Evolutionary conservation across 2,113 vertebrate species (phyloP), one percentile per base, ranked within the genome.

Genomic region (Elachura formosa): DNA sequence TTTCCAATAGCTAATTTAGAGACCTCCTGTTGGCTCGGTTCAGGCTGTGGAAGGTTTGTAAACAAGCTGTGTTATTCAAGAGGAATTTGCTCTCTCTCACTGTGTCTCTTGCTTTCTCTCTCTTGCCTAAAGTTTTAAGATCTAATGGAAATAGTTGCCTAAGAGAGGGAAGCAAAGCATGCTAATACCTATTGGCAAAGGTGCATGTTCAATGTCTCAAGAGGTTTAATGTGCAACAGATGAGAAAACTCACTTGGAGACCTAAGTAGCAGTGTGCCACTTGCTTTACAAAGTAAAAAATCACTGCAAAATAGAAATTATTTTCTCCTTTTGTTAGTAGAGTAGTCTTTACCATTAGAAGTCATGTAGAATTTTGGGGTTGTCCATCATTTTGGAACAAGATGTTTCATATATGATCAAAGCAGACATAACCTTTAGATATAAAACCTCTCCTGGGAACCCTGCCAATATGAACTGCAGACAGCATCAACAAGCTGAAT

Each of bases 1-100:
- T 97, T 96, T 88, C 84, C 93, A 94, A 83, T 55, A 90, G 87
- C 89, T 96, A 72, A 96, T 96, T 97, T 97, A 94, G 79, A 96
- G 84, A 84, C 66, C 86, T 96, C 94, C 84, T 2, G 13, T 81
- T 95, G 90, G 89, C 51, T 93, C 84, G 83, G 49, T 12, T 78
- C 84, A 94, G 93, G 87, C 96, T 89, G 63, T n/a, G 23, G 76
- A 90, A 96, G 83, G 83, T 92, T 91, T 94, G 89, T 95, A 97
- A 98, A 97, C 86, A 97, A 90, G 89, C 86, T 97, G 68, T 91
- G 94, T 89, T 94, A 89, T 96, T 91, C 87, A 89, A 86, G 94
- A 80, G 69, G 80, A 88, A 89, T 94, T 91, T 76, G 64, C 41
- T 89, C 72, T 86, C 91, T 83, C 58, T 79, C 52, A 61, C 54